These are phyloP conservation scores for Spicauda simplicius DNA, from an alignment of 2,888 invertebrate species.

Conservation along the genomic window DNA sequence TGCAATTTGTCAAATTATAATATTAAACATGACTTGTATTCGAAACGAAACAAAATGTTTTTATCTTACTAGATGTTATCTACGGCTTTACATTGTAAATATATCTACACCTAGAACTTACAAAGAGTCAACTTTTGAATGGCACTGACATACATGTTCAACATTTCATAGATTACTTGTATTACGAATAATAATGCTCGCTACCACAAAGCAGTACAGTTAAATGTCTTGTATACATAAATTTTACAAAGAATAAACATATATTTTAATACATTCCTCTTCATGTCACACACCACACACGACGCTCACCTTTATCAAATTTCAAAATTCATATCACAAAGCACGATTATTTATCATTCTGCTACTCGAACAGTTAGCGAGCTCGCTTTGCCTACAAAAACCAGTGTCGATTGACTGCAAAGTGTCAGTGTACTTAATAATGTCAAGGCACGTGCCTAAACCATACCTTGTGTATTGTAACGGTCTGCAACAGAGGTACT, in stretches of 20 bases:
- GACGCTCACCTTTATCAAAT: constrained; percentile 2
- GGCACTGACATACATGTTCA: too few relatives aligned
- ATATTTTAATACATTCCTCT: not conserved
- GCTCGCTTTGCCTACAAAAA: constrained; percentile 30
- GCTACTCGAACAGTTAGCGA: constrained; percentile 23
- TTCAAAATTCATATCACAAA: constrained; percentile 28
- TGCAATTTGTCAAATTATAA: too few relatives aligned
- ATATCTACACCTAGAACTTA: too few relatives aligned
- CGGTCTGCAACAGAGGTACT: constrained; percentile 15
- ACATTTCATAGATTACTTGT: not conserved
- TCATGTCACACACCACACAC: constrained; percentile 16
- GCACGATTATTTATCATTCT: constrained; percentile 19
- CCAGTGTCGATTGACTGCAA: constrained; percentile 18
- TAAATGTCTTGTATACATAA: too few relatives aligned
- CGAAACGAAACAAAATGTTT: too few relatives aligned
- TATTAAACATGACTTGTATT: too few relatives aligned
- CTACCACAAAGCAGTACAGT: not conserved
- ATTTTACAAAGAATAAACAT: not conserved
- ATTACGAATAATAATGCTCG: not conserved
- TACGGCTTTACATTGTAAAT: too few relatives aligned
- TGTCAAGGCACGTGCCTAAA: constrained; percentile 25
- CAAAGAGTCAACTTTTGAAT: too few relatives aligned
- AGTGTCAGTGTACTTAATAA: constrained; percentile 9
- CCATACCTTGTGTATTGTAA: constrained; percentile 21
- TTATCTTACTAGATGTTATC: too few relatives aligned